Conservation (phyloP, 2,113 vertebrate genomes). For the Lynx canadensis region DNA sequence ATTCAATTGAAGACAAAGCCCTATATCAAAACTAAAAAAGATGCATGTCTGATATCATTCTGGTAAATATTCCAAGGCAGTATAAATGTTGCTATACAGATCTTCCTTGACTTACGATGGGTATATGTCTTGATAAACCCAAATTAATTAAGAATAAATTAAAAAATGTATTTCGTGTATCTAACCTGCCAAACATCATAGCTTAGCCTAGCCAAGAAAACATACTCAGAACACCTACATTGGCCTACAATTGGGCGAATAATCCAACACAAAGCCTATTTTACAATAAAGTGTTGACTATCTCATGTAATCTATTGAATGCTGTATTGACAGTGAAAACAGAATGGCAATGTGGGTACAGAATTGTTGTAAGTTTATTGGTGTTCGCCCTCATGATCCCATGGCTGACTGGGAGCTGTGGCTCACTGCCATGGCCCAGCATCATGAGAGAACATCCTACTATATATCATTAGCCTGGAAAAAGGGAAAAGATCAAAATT, state of each 20-base stretch:
- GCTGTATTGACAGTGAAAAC: not conserved
- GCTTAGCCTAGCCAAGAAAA: not conserved
- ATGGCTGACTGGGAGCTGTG: not conserved
- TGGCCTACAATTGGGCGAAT: not conserved
- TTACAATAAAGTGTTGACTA: not conserved
- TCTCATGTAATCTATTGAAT: not conserved
- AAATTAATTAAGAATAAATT: not conserved
- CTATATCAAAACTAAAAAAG: not conserved
- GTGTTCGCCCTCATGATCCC: not conserved
- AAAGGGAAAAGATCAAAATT: not conserved
- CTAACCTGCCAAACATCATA: not conserved
- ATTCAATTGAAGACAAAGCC: constrained; percentile 4
- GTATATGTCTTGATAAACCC: not conserved
- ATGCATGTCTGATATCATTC: not conserved
- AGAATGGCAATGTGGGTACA: not conserved
- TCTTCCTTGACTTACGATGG: not conserved
- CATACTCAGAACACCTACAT: not conserved
- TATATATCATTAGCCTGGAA: no score
- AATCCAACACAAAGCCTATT: not conserved
- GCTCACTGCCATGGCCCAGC: not conserved
- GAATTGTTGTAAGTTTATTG: not conserved
- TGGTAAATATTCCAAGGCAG: not conserved
- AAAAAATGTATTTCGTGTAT: not conserved
- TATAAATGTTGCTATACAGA: not conserved
- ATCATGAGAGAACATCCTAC: not conserved